A percentile compares a stretch with the other conserved stretches of the same genome.
phyloP scores from a whole-genome alignment of 2,797 vertebrate species.

The Muraenolepis orangiensis region DNA sequence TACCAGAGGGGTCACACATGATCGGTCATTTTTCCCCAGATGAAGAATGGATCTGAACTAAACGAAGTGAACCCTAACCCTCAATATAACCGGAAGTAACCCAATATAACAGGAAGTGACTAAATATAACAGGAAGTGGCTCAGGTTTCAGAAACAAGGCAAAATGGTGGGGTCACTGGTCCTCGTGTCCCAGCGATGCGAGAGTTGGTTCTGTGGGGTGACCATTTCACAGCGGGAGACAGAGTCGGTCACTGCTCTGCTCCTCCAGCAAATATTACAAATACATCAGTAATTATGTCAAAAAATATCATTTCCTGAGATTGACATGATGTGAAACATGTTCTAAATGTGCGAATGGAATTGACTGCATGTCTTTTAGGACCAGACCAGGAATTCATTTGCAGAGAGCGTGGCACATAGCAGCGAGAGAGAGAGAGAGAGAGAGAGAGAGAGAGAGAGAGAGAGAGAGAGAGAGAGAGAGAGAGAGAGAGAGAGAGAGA shows the following conservation, averaged over 20 bases:
- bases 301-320: not conserved
- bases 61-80: not conserved
- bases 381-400: too few species aligned
- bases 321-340: not conserved
- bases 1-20: not conserved
- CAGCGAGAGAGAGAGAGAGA: too few species aligned
- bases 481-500: too few species aligned
- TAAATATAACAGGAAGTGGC: slow-evolving; percentile 13
- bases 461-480: too few species aligned
- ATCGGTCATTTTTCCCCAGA: not conserved
- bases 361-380: too few species aligned
- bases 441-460: too few species aligned
- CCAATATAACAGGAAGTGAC: slow-evolving; percentile 8
- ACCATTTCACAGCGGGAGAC: slow-evolving; percentile 48
- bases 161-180: slow-evolving; percentile 16
- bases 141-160: slow-evolving; percentile 13
- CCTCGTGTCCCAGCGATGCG: slow-evolving; percentile 29
- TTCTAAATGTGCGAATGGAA: too few species aligned
- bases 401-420: too few species aligned
- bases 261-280: slow-evolving; percentile 30
- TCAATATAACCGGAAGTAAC: slow-evolving; percentile 13
- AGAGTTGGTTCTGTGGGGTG: slow-evolving; percentile 50
- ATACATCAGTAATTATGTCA: slow-evolving; percentile 23
- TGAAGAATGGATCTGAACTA: slow-evolving; percentile 11
- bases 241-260: slow-evolving; percentile 42